A percentile compares a stretch with the other conserved stretches of the same genome.
Conservation (phyloP, 2,113 vertebrate genomes). For the Tupaia tana region DNA sequence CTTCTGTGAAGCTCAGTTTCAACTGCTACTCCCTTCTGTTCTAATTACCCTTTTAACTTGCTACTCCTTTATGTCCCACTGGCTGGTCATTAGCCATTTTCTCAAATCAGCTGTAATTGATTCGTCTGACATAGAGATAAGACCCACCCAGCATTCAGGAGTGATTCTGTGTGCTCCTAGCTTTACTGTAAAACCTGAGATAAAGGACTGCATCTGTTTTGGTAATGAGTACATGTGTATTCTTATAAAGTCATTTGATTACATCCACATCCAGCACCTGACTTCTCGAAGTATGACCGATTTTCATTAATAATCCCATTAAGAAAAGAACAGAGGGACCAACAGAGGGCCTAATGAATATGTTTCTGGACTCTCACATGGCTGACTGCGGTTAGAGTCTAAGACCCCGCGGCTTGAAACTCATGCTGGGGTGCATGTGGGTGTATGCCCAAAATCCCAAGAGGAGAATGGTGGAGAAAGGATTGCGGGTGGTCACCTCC, state of each 20-base stretch:
- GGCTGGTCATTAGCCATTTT: constrained; percentile 73
- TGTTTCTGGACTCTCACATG: no score
- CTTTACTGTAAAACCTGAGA: constrained; percentile 72
- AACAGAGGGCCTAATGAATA: no score
- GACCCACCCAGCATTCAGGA: constrained; percentile 73
- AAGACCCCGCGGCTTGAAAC: no score
- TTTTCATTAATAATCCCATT: constrained; percentile 13
- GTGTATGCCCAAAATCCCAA: no score
- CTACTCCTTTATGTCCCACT: constrained; percentile 71
- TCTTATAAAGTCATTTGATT: constrained; percentile 72
- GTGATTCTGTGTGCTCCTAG: constrained; percentile 67
- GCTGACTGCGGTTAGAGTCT: no score
- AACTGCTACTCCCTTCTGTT: constrained; percentile 74
- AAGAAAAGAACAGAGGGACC: not conserved
- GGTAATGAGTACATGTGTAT: constrained; percentile 63
- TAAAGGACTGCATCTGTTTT: constrained; percentile 55
- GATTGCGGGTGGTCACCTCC: no score
- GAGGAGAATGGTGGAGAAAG: no score
- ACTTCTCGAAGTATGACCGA: constrained; percentile 10
- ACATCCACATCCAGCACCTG: constrained; percentile 59
- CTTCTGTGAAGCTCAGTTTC: constrained; percentile 76
- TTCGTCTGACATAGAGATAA: constrained; percentile 78
- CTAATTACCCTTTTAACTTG: constrained; percentile 82
- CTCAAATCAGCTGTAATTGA: constrained; percentile 82
- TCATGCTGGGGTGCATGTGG: no score